Evolutionary conservation across 1,140 invertebrate species (phyloP).

Genomic region (Aethina tumida): DNA sequence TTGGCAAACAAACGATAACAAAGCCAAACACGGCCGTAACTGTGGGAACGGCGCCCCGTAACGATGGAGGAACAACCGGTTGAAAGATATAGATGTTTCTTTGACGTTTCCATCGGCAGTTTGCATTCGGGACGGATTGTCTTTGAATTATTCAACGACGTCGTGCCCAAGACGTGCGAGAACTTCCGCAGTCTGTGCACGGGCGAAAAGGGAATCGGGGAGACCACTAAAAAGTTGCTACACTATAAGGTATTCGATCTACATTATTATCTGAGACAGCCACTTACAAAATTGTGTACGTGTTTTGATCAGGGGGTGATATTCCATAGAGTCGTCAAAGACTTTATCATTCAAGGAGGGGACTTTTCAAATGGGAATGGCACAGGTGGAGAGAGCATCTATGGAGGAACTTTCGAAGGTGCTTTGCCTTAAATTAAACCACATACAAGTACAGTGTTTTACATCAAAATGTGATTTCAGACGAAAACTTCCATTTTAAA

Average conservation of each 20-base stretch:
- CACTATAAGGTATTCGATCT: conserved; percentile 57
- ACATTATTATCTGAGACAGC: too few species aligned
- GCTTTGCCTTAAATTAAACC: conserved; percentile 14
- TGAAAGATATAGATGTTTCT: conserved; percentile 62
- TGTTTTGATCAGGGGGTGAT: conserved; percentile 61
- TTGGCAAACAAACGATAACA: too few species aligned
- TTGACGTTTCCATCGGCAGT: conserved; percentile 88
- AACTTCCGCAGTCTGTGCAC: conserved; percentile 90
- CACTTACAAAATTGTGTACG: neutral
- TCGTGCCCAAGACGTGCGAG: conserved; percentile 87
- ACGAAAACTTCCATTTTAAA: conserved; percentile 86
- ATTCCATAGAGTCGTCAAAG: conserved; percentile 87
- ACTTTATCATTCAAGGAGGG: conserved; percentile 85
- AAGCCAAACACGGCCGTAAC: neutral
- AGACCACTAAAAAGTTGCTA: conserved; percentile 58
- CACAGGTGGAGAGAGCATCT: conserved; percentile 85
- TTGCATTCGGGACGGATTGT: conserved; percentile 80
- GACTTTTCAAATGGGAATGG: conserved; percentile 85
- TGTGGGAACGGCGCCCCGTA: conserved; percentile 1
- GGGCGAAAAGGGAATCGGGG: conserved; percentile 73
- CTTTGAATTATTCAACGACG: conserved; percentile 88
- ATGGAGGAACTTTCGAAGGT: conserved; percentile 83
- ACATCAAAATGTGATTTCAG: conserved; percentile 43
- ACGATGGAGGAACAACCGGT: conserved; percentile 1
- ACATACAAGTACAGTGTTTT: neutral